Base-by-base conservation (phyloP, 2,888 invertebrate genomes). In the Acrocera orbiculus region DNA sequence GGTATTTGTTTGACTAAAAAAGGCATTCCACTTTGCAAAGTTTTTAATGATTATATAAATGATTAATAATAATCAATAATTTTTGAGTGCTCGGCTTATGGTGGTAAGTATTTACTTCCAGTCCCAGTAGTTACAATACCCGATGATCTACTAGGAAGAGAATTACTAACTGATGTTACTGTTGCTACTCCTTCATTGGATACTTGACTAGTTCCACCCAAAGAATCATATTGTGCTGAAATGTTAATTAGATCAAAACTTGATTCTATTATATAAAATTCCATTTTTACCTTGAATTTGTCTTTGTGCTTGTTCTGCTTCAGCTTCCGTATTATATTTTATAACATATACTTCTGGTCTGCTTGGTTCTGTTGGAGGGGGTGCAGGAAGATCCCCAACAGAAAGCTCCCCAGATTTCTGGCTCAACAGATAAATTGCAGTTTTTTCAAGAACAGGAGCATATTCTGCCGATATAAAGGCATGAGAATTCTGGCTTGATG, bases 321-420 rank as follows among this genome's bases (percentile, higher is more conserved):
- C 60, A 42, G 56, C 57, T 26, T 49, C 47, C 30, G 58, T 60
- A 49, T 56, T 60, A 47, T 60, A 60, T 44, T 60, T 60, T 43
- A 60, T 58, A 47, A 60, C 60, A 52, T 56, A 60, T 19, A 60
- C 59, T 43, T 60, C 59, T 13, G 59, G 59, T 41, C 59, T 60
- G 45, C 47, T 50, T 34, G 56, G 58, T 24, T 52, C 46, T 11
- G 49, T 40, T 17, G 51, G 42, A 28, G 51, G 49, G 36, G 57
- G 56, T 26, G 54, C 36, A 5, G 57, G 50, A 40, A 57, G 52
- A 7, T 58, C 54, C 5, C 56, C 49, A 4, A 58, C 44, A 23
- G 57, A 54, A 31, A 50, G 38, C 11, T 46, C 44, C 24, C 58
- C 58, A 35, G 48, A 43, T 42, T 60, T 60, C 49, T 58, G 57